Base-by-base conservation (phyloP, 1,140 invertebrate species). In the Drosophila littoralis region DNA sequence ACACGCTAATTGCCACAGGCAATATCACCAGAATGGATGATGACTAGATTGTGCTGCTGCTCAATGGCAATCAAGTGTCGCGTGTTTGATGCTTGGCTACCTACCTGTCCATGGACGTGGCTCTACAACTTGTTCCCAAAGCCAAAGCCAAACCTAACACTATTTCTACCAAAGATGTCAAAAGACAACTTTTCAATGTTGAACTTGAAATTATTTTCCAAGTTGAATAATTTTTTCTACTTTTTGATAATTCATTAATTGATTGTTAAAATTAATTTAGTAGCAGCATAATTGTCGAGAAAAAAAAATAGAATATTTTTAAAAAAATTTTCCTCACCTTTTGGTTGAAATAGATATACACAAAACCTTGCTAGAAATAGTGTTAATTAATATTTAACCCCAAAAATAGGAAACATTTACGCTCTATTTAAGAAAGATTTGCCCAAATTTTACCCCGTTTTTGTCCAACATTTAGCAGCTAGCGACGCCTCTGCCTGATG, bases 31-130 rank as follows among this genome's bases (percentile, higher is more conserved):
- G 79, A 59, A 73, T 78, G 57, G 67, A 61, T 65, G 70, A 88
- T 74, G 77, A 59, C 63, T 55, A 64, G 81, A 85, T 77, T 84
- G 77, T 66, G 28, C 40, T 54, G 38, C 32, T 17, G 22, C 48
- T 58, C 54, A 88, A 86, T 79, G 79, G 58, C 83, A 82, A 76
- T 77, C 71, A 76, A 83, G 79, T 88, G 80, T 88, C 84, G 83
- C 83, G 83, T 89, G 73, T 80, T 76, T 79, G 77, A 79, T 89
- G 77, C 77, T 75, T 88, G 59, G 80, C 63, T 89, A 89, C 68
- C 63, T 89, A 89, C 68, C 68, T 73, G 36, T 55, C 46, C 83
- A 82, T 61, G 75, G 83, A 83, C 79, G 79, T 75, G 66, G 59
- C 17, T 66, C 17, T n/a, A 22, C 15, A 5, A 7, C 45, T 40